These are phyloP conservation scores for Lamellibrachia satsuma DNA, from an alignment of 2,888 invertebrate species.

Conservation along the genomic window DNA sequence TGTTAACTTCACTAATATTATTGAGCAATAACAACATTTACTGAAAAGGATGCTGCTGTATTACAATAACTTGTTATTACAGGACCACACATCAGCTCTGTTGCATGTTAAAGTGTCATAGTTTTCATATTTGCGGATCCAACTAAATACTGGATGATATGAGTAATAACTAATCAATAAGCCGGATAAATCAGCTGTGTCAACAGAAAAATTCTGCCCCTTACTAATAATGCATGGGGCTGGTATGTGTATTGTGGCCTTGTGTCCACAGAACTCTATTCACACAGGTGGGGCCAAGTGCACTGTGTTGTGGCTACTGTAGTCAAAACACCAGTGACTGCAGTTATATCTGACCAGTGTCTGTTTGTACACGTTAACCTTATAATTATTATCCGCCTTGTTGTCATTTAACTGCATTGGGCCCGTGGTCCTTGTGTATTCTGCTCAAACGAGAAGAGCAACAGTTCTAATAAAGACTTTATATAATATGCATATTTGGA, in stretches of 20 bases:
- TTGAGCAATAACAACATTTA: no score
- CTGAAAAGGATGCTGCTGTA: no score
- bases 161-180: not conserved
- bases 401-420: no score
- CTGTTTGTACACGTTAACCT: not conserved
- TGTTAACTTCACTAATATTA: no score
- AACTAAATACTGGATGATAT: not conserved
- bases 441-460: no score
- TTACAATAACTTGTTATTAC: no score
- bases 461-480: no score
- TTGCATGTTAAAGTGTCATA: no score
- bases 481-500: no score
- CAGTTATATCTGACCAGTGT: not conserved
- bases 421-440: no score
- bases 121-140: not conserved
- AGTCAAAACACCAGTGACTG: not conserved
- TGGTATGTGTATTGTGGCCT: not conserved
- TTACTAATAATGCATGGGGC: not conserved
- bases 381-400: not conserved
- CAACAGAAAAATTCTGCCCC: not conserved
- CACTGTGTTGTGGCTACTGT: not conserved
- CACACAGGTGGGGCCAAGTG: not conserved
- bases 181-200: not conserved
- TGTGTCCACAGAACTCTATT: not conserved
- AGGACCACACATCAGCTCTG: no score